phyloP scores from a whole-genome alignment of 2,888 invertebrate species.

The Acrocyrtus sp. region DNA sequence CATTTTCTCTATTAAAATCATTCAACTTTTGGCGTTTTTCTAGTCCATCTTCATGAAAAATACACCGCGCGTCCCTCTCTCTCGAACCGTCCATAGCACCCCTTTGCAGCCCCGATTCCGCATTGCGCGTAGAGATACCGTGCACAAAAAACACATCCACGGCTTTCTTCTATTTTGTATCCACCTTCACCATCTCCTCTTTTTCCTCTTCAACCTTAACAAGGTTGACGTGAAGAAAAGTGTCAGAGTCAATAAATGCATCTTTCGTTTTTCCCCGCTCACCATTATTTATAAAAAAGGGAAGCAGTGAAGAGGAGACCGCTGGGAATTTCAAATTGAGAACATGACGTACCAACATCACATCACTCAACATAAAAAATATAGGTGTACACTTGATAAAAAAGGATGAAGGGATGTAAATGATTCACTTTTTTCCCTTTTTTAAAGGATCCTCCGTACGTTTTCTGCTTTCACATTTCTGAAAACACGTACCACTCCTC shows the following conservation, averaged over 20 bases:
- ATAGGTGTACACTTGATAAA: conserved; percentile 7
- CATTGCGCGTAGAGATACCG: too few relatives aligned
- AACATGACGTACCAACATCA: conserved; percentile 32
- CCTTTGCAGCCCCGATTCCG: too few relatives aligned
- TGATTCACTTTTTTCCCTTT: conserved; percentile 12
- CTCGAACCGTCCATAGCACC: too few relatives aligned
- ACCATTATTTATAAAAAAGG: conserved; percentile 22
- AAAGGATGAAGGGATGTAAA: conserved; percentile 30
- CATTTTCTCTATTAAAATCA: too few relatives aligned
- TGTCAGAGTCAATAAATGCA: conserved; percentile 57
- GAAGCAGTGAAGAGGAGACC: conserved; percentile 15
- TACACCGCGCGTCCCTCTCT: not conserved
- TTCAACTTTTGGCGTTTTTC: too few relatives aligned
- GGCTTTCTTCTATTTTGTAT: not conserved
- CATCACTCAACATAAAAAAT: not conserved
- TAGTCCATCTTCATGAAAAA: too few relatives aligned
- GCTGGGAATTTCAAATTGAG: conserved; percentile 45
- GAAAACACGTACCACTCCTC: not conserved
- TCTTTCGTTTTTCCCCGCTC: conserved; percentile 31
- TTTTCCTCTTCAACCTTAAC: conserved; percentile 19
- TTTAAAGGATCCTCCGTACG: not conserved
- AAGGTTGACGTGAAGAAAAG: conserved; percentile 28
- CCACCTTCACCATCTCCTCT: conserved; percentile 14
- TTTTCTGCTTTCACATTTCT: too few relatives aligned
- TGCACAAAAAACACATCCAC: not conserved